Percentiles rank a stretch among this genome's conserved stretches.
phyloP scores from a whole-genome alignment of 2,113 vertebrate genomes.

The Ciconia maguari region DNA sequence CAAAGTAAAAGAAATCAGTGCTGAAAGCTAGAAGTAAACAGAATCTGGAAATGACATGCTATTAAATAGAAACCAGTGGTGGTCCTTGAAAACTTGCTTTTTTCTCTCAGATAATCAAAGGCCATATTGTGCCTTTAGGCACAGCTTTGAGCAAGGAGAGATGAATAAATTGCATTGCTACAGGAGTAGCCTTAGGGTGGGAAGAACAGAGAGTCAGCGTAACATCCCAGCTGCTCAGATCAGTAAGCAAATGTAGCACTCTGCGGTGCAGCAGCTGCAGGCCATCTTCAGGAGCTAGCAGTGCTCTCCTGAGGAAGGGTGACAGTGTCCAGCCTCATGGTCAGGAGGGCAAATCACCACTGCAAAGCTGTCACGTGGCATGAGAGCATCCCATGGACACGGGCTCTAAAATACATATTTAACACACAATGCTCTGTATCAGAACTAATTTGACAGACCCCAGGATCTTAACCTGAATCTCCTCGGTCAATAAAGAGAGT shows the following conservation, averaged over 20 bases:
- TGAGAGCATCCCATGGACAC: neutral
- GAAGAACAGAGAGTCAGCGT: neutral
- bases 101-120: constrained; percentile 33
- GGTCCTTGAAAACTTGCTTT: neutral
- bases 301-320: neutral
- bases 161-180: neutral
- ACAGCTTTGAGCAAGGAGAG: constrained; percentile 25
- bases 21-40: neutral
- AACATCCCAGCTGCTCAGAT: neutral
- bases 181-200: neutral
- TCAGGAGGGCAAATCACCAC: neutral
- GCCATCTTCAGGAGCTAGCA: neutral
- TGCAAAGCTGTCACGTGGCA: neutral
- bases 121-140: constrained; percentile 8
- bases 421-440: neutral
- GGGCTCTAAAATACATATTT: neutral
- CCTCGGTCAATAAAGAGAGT: neutral
- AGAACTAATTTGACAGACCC: neutral
- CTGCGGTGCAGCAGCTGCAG: neutral
- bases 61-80: neutral
- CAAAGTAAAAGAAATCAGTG: neutral
- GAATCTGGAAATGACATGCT: neutral
- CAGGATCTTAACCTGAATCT: neutral
- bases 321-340: neutral
- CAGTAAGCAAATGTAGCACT: neutral